Evolutionary conservation across 2,888 invertebrate genomes (phyloP).

Genomic region (Trissolcus brochymenae): DNA sequence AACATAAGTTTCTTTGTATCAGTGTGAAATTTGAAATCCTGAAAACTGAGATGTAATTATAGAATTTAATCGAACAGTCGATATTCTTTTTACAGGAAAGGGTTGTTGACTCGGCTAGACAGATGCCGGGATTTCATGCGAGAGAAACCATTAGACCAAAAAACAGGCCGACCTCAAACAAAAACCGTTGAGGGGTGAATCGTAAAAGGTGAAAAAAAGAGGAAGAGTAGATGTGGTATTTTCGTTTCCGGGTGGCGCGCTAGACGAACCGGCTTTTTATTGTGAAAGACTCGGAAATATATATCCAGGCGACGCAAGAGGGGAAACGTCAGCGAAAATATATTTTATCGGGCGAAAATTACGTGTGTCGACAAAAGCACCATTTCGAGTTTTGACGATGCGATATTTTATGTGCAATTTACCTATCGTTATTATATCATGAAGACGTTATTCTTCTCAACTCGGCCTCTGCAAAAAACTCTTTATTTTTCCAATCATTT

Average conservation of each 20-base stretch:
- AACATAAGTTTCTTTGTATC: too few relatives aligned
- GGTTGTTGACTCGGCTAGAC: constrained; percentile 60
- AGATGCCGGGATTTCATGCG: constrained; percentile 67
- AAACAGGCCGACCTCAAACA: constrained; percentile 69
- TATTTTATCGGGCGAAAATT: constrained; percentile 56
- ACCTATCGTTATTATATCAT: constrained; percentile 37
- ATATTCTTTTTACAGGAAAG: constrained; percentile 57
- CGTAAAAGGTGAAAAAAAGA: constrained; percentile 61
- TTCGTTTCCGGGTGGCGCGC: constrained; percentile 68
- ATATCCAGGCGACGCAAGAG: constrained; percentile 21
- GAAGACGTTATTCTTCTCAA: constrained; percentile 11
- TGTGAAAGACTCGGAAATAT: constrained; percentile 52
- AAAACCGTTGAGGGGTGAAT: constrained; percentile 67
- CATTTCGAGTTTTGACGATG: constrained; percentile 30
- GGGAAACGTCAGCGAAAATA: constrained; percentile 44
- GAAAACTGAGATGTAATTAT: constrained; percentile 30
- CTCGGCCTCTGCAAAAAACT: not conserved
- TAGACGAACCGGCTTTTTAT: constrained; percentile 49
- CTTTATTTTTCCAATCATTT: not conserved
- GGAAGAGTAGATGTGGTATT: constrained; percentile 63
- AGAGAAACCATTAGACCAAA: constrained; percentile 69
- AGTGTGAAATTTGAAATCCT: too few relatives aligned
- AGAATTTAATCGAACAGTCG: constrained; percentile 27
- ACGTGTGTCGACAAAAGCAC: constrained; percentile 55
- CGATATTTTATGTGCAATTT: constrained; percentile 39